Base-by-base conservation (phyloP, 2,797 vertebrate species). In the Nyctalus aviator region DNA sequence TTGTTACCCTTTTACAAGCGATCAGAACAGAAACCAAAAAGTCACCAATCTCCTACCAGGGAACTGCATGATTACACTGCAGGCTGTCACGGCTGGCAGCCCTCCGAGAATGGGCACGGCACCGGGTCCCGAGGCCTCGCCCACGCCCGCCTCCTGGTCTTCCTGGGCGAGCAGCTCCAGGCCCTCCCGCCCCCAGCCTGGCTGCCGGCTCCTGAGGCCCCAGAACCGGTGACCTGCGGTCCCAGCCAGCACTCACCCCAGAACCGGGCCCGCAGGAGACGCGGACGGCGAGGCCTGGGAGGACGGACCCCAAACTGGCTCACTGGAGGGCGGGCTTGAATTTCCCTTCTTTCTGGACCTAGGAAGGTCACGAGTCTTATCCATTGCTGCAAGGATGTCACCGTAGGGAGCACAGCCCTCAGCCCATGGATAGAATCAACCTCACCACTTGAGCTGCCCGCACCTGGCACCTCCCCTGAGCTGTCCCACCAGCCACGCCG, bases 1-100 rank as follows among this genome's bases (percentile, higher is more conserved):
- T 37, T 27, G 32, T 66, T 66, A 55, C 10, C 77, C 71, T 92
- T 92, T 75, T 0, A 86, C 53, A 1, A 81, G 37, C 44, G 27
- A 77, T 68, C 87, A 78, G 83, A 79, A 79, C 32, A 72, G 64
- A 92, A 88, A 86, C 18, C 4, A 44, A 76, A 21, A 44, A 44
- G 75, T 86, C 64, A 88, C 78, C 69, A 5, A 12, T 15, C 30
- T 92, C 69, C 69, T 6, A 11, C 55, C 48, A 73, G 59, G 81
- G 77, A 30, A 30, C 6, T 2, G 69, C 76, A 81, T 57, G 30
- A 92, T 15, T 46, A 37, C 83, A 18, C 64, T 41, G 35, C 57
- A 90, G 46, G 46, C 14, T 50, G 66, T 8, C 15, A 85, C 12
- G 14, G 57, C 37, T 53, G 62, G 35, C 73, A 55, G 44, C 41